Evolutionary conservation across 2,797 vertebrate genomes (phyloP).

Genomic region (Macroramphosus scolopax): DNA sequence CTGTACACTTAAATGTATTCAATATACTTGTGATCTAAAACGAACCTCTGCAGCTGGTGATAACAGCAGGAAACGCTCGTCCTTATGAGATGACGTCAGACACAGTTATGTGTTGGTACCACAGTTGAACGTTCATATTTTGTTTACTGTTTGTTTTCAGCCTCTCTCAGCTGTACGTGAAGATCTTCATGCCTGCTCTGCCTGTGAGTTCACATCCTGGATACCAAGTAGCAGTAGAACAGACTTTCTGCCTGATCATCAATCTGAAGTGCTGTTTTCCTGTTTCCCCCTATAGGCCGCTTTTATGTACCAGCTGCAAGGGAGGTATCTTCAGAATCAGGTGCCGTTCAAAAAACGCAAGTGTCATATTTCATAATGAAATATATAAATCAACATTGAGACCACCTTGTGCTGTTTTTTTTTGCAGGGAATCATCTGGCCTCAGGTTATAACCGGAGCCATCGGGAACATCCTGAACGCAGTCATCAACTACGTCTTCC

Average conservation of each 20-base stretch:
- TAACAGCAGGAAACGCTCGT: too few species aligned
- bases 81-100: too few species aligned
- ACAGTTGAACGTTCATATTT: too few species aligned
- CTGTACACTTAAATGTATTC: too few species aligned
- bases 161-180: constrained; percentile 90
- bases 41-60: too few species aligned
- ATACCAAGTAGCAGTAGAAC: too few species aligned
- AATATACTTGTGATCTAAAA: too few species aligned
- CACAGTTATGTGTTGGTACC: too few species aligned
- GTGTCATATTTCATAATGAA: too few species aligned
- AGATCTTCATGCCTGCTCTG: constrained; percentile 90
- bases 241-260: neutral
- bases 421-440: constrained; percentile 82
- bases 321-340: constrained; percentile 78
- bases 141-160: too few species aligned
- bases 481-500: constrained; percentile 85
- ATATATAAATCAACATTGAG: neutral
- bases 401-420: constrained; percentile 32
- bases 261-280: neutral
- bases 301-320: constrained; percentile 78
- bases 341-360: too few species aligned
- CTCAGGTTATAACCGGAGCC: constrained; percentile 80
- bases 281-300: constrained; percentile 62
- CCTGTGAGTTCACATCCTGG: constrained; percentile 82
- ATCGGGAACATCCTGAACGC: constrained; percentile 85